These are phyloP conservation scores for Ageneiosus marmoratus DNA, from an alignment of 2,113 vertebrate species.

Conservation along the genomic window DNA sequence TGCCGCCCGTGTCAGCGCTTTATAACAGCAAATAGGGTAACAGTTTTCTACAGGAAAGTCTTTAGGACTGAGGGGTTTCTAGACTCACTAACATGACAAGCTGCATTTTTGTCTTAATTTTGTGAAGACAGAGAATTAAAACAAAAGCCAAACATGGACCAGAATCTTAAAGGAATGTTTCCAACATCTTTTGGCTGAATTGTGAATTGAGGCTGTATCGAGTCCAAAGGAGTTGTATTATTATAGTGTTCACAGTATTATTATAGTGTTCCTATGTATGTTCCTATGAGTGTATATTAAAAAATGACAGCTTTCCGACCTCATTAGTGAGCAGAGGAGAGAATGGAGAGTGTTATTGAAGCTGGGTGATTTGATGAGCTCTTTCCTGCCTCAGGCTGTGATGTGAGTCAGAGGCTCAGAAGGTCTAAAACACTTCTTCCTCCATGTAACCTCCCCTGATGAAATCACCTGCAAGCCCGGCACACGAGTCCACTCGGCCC, in stretches of 20 bases:
- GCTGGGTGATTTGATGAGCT: slow-evolving; percentile 10
- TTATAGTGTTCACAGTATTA: no score
- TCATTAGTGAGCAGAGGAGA: not conserved
- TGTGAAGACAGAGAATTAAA: not conserved
- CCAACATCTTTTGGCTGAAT: no score
- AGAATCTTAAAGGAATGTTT: no score
- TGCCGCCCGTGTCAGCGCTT: not conserved
- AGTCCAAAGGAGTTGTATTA: no score
- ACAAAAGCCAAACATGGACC: no score
- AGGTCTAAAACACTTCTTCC: slow-evolving; percentile 13
- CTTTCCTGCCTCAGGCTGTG: slow-evolving; percentile 21
- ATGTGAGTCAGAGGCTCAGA: slow-evolving; percentile 16
- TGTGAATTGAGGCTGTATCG: no score
- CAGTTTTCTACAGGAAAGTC: not conserved
- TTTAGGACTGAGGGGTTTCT: not conserved
- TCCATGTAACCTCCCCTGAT: slow-evolving; percentile 20
- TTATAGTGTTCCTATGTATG: no score
- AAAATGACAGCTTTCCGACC: not conserved
- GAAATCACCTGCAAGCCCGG: slow-evolving; percentile 20
- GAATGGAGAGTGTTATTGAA: slow-evolving; percentile 2
- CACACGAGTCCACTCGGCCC: not conserved
- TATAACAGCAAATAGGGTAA: not conserved
- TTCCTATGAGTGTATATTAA: not conserved
- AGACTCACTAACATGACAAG: not conserved
- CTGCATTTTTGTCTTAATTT: not conserved